Base-by-base conservation (phyloP, 2,888 invertebrate species). In the Pterostichus niger region DNA sequence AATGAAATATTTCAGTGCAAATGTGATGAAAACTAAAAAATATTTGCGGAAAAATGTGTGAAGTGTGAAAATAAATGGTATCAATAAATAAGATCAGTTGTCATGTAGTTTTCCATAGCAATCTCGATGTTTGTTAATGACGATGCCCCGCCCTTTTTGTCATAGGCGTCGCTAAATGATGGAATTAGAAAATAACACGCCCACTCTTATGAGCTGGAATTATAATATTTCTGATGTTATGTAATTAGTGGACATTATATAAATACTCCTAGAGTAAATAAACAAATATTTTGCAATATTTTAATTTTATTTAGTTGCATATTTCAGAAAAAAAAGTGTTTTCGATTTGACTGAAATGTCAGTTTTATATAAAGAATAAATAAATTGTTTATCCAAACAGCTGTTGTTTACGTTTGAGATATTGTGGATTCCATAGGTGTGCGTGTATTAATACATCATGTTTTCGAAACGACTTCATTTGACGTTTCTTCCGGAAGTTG, bases 61-160 rank as follows among this genome's bases (percentile, higher is more conserved):
- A 64, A 64, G 35, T 35, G 59, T 13, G 64, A 35, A 64, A 64
- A 35, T 24, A 11, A 24, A 11, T 1, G 6, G n/a, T 13, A 13
- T 35, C 35, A 64, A 13, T 44, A 71, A 71, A 71, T 71, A 44
- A 40, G 44, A 71, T 40, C 17, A 17, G 68, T 44, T 44, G 68
- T 71, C 68, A 44, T 71, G 68, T 44, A 71, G 68, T 71, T 71
- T 71, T 71, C 68, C 68, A 71, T 44, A 71, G 68, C 68, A 44
- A 46, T 71, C 68, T 40, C 15, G 44, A 56, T 64, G 64, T 40
- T 71, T 44, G 68, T 17, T 71, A 71, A 71, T 71, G 44, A 35
- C 15, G 68, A 44, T 2, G 68, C 68, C 44, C 68, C 68, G 68
- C 68, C 68, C 68, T 71, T 44, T 71, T 71, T 71, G 44, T 17